These are phyloP conservation scores for Orthochromis malagaraziensis DNA, from an alignment of 2,113 vertebrate species.

Conservation along the genomic window DNA sequence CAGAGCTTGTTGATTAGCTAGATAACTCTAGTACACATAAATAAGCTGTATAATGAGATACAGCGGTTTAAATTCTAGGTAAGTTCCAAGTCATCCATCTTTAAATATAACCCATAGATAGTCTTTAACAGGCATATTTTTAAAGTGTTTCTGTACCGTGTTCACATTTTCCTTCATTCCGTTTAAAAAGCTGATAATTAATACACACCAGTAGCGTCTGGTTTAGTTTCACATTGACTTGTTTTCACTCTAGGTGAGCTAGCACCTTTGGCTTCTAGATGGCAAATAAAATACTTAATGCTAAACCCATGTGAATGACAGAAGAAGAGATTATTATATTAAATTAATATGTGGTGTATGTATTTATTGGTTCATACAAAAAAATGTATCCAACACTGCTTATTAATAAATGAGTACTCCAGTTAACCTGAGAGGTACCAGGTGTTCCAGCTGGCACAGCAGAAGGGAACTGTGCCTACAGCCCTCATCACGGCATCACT, in stretches of 20 bases:
- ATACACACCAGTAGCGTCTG: not conserved
- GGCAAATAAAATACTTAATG: not conserved
- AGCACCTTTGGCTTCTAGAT: not conserved
- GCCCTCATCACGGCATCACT: not conserved
- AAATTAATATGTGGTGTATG: not conserved
- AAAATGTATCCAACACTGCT: not conserved
- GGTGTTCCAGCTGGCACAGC: not conserved
- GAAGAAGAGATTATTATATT: not conserved
- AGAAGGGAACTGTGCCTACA: not conserved
- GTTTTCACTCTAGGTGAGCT: not conserved
- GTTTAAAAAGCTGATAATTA: not conserved
- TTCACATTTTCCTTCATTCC: not conserved
- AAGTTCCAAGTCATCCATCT: not conserved
- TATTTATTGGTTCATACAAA: not conserved
- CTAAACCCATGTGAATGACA: not conserved
- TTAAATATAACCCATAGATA: not conserved
- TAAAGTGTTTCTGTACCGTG: not conserved
- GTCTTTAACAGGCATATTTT: not conserved
- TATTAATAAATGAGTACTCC: not conserved
- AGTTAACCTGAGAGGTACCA: not conserved
- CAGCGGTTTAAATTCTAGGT: not conserved
- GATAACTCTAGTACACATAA: not conserved
- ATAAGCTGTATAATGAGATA: fast-evolving
- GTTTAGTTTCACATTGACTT: not conserved
- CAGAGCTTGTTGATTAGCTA: not conserved